Conservation (phyloP, 1,140 invertebrate genomes). For the Atta colombica region DNA sequence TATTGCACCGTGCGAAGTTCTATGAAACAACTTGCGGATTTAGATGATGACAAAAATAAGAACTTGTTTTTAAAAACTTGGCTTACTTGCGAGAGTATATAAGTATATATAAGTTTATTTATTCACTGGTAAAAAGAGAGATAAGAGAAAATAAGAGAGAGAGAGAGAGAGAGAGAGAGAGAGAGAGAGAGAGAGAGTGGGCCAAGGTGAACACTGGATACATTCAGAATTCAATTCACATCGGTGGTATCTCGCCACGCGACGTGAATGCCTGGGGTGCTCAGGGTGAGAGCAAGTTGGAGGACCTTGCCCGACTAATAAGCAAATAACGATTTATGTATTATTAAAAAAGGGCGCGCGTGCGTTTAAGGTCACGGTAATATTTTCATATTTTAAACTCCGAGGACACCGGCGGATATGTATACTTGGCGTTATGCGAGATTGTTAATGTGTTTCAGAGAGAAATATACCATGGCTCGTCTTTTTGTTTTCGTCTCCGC, state of each 20-base stretch:
- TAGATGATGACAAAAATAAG: constrained; percentile 13
- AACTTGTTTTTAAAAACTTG: not conserved
- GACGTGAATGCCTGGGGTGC: not conserved
- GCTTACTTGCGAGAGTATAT: not conserved
- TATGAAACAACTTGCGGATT: not conserved
- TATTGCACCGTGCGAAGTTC: too few species aligned
- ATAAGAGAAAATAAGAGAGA: constrained; percentile 26
- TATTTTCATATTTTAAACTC: constrained; percentile 10
- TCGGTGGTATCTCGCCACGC: constrained; percentile 6
- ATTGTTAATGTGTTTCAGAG: not conserved
- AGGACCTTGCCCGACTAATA: constrained; percentile 2
- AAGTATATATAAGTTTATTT: not conserved
- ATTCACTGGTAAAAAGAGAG: constrained; percentile 23
- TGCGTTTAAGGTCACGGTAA: not conserved
- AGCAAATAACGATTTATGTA: constrained; percentile 31
- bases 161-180: constrained; percentile 58
- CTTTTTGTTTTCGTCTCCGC: constrained; percentile 27
- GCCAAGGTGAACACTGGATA: constrained; percentile 62
- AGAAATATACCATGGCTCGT: not conserved
- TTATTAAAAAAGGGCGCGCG: constrained; percentile 9
- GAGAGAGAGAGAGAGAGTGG: constrained; percentile 47
- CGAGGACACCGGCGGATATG: not conserved
- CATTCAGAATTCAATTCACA: constrained; percentile 56
- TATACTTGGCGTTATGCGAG: not conserved
- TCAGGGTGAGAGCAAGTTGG: not conserved